Conservation (phyloP, 2,113 vertebrate genomes). For the Merops nubicus region DNA sequence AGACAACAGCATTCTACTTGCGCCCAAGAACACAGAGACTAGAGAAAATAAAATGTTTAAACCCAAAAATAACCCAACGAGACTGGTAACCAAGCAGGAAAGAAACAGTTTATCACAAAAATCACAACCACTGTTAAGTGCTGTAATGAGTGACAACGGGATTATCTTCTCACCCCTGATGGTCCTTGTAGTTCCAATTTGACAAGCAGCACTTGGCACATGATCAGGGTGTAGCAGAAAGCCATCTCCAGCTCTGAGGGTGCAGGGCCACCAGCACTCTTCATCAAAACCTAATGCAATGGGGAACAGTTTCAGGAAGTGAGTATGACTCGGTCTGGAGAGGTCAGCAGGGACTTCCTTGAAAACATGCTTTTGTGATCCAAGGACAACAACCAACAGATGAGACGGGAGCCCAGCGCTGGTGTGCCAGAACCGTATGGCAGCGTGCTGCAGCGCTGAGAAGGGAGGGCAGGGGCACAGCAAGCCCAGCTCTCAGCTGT, state of each 20-base stretch:
- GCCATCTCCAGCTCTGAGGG: background rate
- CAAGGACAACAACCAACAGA: background rate
- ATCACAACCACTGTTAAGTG: too few species aligned
- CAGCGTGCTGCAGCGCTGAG: too few species aligned
- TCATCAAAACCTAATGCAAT: background rate
- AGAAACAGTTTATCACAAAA: background rate
- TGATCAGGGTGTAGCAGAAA: rapidly evolving
- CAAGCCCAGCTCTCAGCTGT: background rate
- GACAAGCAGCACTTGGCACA: background rate
- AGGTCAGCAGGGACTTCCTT: background rate
- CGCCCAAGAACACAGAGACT: background rate
- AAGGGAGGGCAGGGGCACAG: too few species aligned
- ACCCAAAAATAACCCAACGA: background rate
- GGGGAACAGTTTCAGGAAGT: background rate
- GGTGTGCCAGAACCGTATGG: background rate
- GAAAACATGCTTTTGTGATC: background rate
- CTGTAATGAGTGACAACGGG: rapidly evolving
- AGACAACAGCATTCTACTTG: background rate
- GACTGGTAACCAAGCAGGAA: background rate
- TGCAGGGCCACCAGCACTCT: background rate
- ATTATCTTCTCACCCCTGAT: background rate
- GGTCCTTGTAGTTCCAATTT: background rate
- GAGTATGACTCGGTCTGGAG: background rate
- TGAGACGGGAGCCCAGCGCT: too few species aligned
- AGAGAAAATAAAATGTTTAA: background rate